Conservation (phyloP, 1,140 invertebrate species). For the Papilio polytes region DNA sequence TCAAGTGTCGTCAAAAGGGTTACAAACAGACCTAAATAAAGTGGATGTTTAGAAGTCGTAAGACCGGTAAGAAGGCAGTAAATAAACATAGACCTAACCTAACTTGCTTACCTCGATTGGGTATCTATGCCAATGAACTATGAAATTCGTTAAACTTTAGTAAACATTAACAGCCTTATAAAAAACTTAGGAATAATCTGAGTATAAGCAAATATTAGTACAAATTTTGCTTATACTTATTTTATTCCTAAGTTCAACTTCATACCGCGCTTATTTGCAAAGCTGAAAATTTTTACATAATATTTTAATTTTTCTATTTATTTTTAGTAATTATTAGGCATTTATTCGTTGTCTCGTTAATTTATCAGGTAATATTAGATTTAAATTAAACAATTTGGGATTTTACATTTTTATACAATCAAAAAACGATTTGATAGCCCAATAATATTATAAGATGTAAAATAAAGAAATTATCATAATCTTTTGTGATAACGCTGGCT, state of each 20-base stretch:
- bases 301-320: too few species aligned
- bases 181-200: too few species aligned
- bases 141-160: background rate
- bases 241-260: too few species aligned
- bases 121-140: background rate
- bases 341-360: too few species aligned
- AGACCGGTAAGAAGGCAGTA: background rate
- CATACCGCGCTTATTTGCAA: too few species aligned
- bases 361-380: background rate
- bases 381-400: background rate
- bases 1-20: background rate
- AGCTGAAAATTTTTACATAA: too few species aligned
- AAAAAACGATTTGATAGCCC: background rate
- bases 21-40: background rate
- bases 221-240: too few species aligned
- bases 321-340: too few species aligned
- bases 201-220: too few species aligned
- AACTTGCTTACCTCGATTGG: background rate
- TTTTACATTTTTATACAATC: background rate
- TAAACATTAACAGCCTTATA: too few species aligned
- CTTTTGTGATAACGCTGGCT: background rate
- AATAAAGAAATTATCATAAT: constrained; percentile 27
- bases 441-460: constrained; percentile 14
- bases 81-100: background rate
- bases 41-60: background rate